phyloP scores from a whole-genome alignment of 2,888 invertebrate genomes.

The Teleogryllus oceanicus region DNA sequence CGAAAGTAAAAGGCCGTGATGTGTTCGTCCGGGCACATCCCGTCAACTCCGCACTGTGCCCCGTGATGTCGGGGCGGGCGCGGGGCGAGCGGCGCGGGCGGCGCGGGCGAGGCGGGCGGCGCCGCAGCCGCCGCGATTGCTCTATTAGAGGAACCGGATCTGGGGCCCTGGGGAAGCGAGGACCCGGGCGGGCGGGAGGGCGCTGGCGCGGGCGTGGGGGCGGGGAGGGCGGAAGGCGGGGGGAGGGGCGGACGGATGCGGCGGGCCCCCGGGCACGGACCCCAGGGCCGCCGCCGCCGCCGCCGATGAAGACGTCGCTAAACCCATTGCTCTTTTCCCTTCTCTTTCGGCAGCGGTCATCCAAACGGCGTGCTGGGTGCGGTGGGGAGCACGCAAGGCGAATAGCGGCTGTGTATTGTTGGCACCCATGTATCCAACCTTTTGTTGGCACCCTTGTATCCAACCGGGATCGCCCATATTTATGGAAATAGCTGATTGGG shows the following conservation, averaged over 20 bases:
- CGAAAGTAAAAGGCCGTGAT: no score
- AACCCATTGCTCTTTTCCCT: background rate
- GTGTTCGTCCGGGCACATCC: no score
- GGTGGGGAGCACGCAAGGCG: no score
- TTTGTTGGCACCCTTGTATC: background rate
- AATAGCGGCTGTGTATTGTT: no score
- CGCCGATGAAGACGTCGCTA: conserved; percentile 11
- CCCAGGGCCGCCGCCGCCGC: background rate
- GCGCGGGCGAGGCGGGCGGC: background rate
- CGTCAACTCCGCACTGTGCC: no score
- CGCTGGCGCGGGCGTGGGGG: background rate
- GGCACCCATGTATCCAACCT: no score
- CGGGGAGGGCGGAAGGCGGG: background rate
- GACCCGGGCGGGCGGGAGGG: background rate
- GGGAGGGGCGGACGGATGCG: background rate
- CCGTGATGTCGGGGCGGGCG: background rate
- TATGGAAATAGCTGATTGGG: background rate
- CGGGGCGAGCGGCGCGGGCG: background rate
- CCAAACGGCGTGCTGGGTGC: no score
- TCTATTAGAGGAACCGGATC: conserved; percentile 10
- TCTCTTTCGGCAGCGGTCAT: background rate
- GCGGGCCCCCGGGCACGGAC: background rate
- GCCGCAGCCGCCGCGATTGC: background rate
- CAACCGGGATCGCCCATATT: background rate
- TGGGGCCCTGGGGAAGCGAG: background rate